These are phyloP conservation scores for Scalopus aquaticus DNA, from an alignment of 2,113 vertebrate species.

Conservation along the genomic window DNA sequence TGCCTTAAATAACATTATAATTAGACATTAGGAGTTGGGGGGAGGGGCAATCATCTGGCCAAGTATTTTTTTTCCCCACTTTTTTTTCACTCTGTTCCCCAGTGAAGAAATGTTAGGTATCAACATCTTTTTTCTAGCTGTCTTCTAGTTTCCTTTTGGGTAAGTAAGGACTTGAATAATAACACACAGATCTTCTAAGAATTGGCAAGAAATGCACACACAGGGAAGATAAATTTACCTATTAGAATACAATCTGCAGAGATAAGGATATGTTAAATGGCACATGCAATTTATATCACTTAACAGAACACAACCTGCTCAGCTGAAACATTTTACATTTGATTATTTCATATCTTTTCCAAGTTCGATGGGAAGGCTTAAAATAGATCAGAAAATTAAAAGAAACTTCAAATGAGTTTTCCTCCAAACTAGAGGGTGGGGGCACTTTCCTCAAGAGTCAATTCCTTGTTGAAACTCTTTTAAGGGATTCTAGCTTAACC, in stretches of 20 bases:
- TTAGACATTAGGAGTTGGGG: background rate
- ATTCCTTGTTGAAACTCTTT: background rate
- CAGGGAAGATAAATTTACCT: slow-evolving; percentile 60
- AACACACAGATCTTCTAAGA: slow-evolving; percentile 25
- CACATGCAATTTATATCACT: slow-evolving; percentile 50
- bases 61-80: background rate
- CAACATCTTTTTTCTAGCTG: background rate
- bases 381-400: slow-evolving; percentile 45
- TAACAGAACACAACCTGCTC: slow-evolving; percentile 38
- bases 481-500: background rate
- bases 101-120: background rate
- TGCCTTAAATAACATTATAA: background rate
- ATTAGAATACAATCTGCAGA: slow-evolving; percentile 51
- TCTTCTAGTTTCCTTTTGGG: background rate
- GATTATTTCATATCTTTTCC: slow-evolving; percentile 39
- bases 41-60: background rate
- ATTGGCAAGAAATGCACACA: slow-evolving; percentile 15
- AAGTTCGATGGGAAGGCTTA: background rate
- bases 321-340: slow-evolving; percentile 18
- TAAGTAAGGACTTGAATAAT: slow-evolving; percentile 55
- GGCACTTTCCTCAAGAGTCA: background rate
- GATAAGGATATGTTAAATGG: slow-evolving; percentile 61
- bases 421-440: background rate
- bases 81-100: background rate
- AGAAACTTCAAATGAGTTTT: slow-evolving; percentile 22